These are phyloP conservation scores for Palaemon carinicauda DNA, from an alignment of 1,140 invertebrate genomes.

Conservation along the genomic window DNA sequence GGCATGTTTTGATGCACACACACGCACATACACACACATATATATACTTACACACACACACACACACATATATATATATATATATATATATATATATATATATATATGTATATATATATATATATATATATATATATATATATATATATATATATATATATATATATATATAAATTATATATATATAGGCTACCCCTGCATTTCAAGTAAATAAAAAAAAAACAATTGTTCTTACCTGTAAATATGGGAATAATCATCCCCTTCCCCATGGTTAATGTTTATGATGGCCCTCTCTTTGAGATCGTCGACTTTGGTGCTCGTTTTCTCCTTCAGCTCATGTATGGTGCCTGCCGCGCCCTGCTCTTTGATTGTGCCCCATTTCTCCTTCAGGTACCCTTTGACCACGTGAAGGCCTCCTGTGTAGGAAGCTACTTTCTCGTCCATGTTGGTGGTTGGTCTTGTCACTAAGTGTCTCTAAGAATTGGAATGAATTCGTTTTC, in stretches of 20 bases:
- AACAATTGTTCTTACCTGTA: slow-evolving; percentile 17
- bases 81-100: neutral
- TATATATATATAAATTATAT: neutral
- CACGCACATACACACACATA: neutral
- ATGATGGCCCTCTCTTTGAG: slow-evolving; percentile 33
- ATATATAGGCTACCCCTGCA: neutral
- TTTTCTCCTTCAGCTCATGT: slow-evolving; percentile 41
- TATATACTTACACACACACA: neutral
- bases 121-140: neutral
- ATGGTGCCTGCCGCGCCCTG: slow-evolving; percentile 29
- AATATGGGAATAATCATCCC: slow-evolving; percentile 36
- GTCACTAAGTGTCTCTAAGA: neutral
- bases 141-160: neutral
- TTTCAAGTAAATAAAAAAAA: neutral
- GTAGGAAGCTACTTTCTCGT: slow-evolving; percentile 43
- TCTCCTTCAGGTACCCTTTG: slow-evolving; percentile 51
- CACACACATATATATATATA: neutral
- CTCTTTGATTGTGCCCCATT: slow-evolving; percentile 35
- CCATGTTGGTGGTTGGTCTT: neutral
- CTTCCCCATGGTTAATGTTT: slow-evolving; percentile 31
- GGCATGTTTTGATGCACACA: no score
- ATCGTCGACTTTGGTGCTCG: slow-evolving; percentile 28
- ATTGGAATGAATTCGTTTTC: no score
- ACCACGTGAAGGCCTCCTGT: slow-evolving; percentile 49
- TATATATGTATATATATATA: neutral